phyloP scores from a whole-genome alignment of 2,888 invertebrate genomes.

The Urechis unicinctus region DNA sequence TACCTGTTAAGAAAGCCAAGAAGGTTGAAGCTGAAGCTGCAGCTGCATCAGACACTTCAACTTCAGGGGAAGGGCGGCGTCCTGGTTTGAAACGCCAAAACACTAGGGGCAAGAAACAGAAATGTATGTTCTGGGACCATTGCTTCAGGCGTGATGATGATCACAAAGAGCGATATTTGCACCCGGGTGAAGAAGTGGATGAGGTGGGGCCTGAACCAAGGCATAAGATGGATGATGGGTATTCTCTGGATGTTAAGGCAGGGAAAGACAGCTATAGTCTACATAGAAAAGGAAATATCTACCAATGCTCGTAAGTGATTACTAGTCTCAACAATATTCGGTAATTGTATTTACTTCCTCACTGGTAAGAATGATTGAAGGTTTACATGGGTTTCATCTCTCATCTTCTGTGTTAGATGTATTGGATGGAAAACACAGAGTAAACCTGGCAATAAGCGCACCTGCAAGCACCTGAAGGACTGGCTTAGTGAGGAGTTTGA shows the following conservation, averaged over 20 bases:
- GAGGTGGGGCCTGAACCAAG: slow-evolving; percentile 20
- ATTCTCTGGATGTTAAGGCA: slow-evolving; percentile 26
- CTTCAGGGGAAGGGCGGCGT: too few species aligned
- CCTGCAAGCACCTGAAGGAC: slow-evolving; percentile 37
- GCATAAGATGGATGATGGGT: slow-evolving; percentile 30
- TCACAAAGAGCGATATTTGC: slow-evolving; percentile 61
- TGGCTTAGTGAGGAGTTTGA: slow-evolving; percentile 40
- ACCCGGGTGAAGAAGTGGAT: slow-evolving; percentile 51
- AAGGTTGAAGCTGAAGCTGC: too few species aligned
- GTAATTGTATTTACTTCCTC: too few species aligned
- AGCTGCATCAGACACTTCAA: too few species aligned
- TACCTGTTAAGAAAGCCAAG: too few species aligned
- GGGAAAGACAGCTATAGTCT: slow-evolving; percentile 23
- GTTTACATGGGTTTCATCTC: background rate
- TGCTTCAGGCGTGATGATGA: slow-evolving; percentile 61
- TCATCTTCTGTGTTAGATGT: slow-evolving; percentile 24
- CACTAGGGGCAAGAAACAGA: background rate
- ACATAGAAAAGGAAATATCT: slow-evolving; percentile 31
- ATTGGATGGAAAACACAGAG: slow-evolving; percentile 25
- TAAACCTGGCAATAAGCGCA: slow-evolving; percentile 26
- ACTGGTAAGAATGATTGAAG: too few species aligned
- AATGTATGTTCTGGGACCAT: slow-evolving; percentile 54
- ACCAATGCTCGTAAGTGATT: slow-evolving; percentile 36
- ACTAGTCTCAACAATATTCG: background rate
- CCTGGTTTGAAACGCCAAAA: background rate